Conservation (phyloP, 2,888 invertebrate genomes). For the Coenonympha glycerion region DNA sequence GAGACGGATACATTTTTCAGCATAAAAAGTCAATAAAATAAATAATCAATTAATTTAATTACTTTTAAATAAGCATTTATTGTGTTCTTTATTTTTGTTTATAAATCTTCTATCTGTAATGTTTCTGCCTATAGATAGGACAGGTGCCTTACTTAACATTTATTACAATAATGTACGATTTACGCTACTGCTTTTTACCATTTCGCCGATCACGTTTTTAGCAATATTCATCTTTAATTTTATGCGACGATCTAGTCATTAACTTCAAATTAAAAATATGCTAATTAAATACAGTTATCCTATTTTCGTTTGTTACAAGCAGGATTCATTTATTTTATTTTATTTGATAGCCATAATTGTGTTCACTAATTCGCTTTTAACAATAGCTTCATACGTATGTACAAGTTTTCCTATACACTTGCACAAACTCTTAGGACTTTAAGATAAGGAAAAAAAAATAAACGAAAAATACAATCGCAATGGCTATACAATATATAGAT, state of each 20-base stretch:
- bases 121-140: conserved; percentile 2
- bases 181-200: conserved; percentile 8
- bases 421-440: background rate
- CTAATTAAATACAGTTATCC: conserved; percentile 8
- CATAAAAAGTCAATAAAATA: conserved; percentile 11
- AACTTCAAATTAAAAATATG: conserved; percentile 9
- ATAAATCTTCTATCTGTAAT: conserved; percentile 12
- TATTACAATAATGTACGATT: conserved; percentile 9
- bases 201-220: conserved; percentile 7
- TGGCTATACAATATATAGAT: no score
- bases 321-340: background rate
- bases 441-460: background rate
- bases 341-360: background rate
- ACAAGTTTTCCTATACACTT: background rate
- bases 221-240: conserved; percentile 4
- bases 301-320: conserved; percentile 2
- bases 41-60: conserved; percentile 7
- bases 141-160: conserved; percentile 10
- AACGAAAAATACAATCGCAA: background rate
- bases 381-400: background rate
- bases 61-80: conserved; percentile 16
- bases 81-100: conserved; percentile 10
- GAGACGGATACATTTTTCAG: background rate
- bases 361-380: background rate
- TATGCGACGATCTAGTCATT: conserved; percentile 6